phyloP scores from a whole-genome alignment of 2,113 vertebrate species.

The Malaclemys terrapin region DNA sequence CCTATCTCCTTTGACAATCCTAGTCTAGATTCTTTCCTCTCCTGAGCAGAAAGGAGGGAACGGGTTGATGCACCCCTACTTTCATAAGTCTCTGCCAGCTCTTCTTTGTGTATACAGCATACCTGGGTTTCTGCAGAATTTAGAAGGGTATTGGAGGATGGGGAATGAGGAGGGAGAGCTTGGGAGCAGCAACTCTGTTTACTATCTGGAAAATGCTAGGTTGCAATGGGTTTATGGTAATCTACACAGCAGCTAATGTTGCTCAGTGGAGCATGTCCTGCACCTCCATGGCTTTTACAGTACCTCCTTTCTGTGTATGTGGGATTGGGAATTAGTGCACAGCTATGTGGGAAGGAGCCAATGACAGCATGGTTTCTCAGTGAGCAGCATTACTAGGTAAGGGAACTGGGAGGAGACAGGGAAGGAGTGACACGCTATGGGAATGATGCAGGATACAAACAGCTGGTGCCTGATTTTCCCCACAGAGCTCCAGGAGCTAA shows the following conservation, averaged over 20 bases:
- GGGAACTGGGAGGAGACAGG: background rate
- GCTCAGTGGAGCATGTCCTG: background rate
- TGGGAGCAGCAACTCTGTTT: background rate
- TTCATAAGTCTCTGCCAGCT: background rate
- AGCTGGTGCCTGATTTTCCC: background rate
- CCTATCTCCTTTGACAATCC: background rate
- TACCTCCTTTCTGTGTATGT: background rate
- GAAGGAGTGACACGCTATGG: conserved; percentile 16
- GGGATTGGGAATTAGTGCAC: conserved; percentile 3
- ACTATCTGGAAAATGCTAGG: background rate
- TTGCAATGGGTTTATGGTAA: too few species aligned
- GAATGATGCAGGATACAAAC: conserved; percentile 10
- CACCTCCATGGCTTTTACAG: background rate
- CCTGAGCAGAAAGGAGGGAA: background rate
- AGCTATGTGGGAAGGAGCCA: conserved; percentile 47
- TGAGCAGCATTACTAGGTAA: background rate
- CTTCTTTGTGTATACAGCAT: background rate
- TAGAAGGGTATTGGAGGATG: background rate
- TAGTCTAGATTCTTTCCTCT: background rate
- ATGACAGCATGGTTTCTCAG: background rate
- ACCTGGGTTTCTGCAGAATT: background rate
- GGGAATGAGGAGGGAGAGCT: background rate
- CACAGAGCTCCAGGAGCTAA: background rate
- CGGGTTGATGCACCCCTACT: background rate
- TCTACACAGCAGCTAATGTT: background rate